These are phyloP conservation scores for Pseudomyrmex dendroicus DNA, from an alignment of 1,140 invertebrate species.

Conservation along the genomic window DNA sequence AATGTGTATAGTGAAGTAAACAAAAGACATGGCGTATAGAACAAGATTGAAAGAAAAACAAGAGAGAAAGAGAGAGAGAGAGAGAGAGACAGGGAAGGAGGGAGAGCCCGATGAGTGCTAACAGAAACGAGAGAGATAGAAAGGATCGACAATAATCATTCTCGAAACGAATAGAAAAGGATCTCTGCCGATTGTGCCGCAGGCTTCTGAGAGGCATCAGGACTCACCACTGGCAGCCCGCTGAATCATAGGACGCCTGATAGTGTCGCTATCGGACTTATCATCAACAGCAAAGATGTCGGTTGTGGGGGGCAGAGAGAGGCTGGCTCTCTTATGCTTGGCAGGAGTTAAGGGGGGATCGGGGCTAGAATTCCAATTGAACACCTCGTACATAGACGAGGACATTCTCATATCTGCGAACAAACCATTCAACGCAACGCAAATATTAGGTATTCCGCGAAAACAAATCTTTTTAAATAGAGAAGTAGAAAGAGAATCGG, in stretches of 20 bases:
- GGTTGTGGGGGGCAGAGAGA: constrained; percentile 83
- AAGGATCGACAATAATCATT: constrained; percentile 66
- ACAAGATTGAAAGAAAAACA: background rate
- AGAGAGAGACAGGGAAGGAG: constrained; percentile 37
- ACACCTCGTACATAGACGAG: constrained; percentile 91
- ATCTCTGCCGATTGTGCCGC: constrained; percentile 68
- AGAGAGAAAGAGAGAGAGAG: background rate
- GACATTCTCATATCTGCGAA: constrained; percentile 89
- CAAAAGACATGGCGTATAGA: constrained; percentile 32
- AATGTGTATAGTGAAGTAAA: constrained; percentile 35
- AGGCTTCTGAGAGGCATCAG: constrained; percentile 67
- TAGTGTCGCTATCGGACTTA: constrained; percentile 83
- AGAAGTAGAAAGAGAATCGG: background rate
- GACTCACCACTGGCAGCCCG: constrained; percentile 84
- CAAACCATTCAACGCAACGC: constrained; percentile 77
- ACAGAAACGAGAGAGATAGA: constrained; percentile 50
- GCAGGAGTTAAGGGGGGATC: constrained; percentile 84
- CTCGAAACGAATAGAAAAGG: constrained; percentile 67
- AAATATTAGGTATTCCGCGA: constrained; percentile 62
- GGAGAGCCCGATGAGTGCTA: constrained; percentile 35
- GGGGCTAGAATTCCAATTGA: constrained; percentile 88
- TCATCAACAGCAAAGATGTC: constrained; percentile 85
- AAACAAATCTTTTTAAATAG: constrained; percentile 7
- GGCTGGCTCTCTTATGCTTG: constrained; percentile 84
- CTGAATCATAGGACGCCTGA: constrained; percentile 81